phyloP scores from a whole-genome alignment of 2,797 vertebrate genomes.

The Channa striata region DNA sequence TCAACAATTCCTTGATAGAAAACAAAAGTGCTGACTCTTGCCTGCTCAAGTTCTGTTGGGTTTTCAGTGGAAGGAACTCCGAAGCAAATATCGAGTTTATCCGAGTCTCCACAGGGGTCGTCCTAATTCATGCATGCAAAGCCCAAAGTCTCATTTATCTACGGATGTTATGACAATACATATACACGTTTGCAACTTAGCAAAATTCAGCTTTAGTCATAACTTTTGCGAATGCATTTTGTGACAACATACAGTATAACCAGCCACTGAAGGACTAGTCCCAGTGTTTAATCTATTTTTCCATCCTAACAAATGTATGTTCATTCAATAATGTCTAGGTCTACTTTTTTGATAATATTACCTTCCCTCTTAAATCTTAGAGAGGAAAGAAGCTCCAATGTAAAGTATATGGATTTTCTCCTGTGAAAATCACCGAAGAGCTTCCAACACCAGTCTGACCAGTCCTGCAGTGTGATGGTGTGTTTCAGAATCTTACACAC shows the following conservation, averaged over 20 bases:
- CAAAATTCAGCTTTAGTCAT: neutral
- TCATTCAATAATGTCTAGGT: neutral
- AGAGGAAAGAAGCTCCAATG: no score
- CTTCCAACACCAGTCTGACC: neutral
- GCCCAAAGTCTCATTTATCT: conserved; percentile 12
- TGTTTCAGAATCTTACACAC: neutral
- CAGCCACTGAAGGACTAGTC: neutral
- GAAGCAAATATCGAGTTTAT: conserved; percentile 43
- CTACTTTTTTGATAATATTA: no score
- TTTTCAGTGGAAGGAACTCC: conserved; percentile 18
- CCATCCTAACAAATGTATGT: neutral
- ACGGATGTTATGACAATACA: conserved; percentile 1
- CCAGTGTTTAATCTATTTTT: neutral
- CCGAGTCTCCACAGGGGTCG: conserved; percentile 19
- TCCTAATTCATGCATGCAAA: conserved; percentile 16
- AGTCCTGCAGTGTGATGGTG: neutral
- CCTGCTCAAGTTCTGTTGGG: conserved; percentile 27
- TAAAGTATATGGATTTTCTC: no score
- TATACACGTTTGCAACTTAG: neutral
- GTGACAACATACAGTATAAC: neutral
- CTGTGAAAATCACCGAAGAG: conserved; percentile 2
- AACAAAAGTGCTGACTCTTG: conserved; percentile 66
- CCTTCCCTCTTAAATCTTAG: neutral
- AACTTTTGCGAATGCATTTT: neutral
- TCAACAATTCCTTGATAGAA: conserved; percentile 53